A percentile compares a stretch with the other conserved stretches of the same genome.
phyloP scores from a whole-genome alignment of 2,888 invertebrate species.

The Acleris sparsana region DNA sequence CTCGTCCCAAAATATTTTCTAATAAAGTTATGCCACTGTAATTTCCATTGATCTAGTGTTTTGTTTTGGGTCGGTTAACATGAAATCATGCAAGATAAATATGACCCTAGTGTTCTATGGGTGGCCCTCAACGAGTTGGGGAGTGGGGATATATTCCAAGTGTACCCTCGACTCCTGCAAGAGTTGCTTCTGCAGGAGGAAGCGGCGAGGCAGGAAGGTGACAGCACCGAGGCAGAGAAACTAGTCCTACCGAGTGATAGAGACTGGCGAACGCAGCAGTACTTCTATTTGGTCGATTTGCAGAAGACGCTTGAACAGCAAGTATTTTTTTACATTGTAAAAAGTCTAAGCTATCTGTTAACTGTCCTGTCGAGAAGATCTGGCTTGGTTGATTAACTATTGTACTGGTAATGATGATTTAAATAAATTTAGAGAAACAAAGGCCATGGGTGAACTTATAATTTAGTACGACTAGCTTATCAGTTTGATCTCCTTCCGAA shows the following conservation, averaged over 20 bases:
- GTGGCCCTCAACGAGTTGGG: conserved; percentile 82
- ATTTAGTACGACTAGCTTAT: no score
- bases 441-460: no score
- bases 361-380: no score
- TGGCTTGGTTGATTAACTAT: no score
- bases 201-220: conserved; percentile 69
- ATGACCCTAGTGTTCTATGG: conserved; percentile 76
- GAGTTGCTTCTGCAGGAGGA: conserved; percentile 82
- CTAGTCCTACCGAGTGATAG: conserved; percentile 87
- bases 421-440: no score
- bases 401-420: no score
- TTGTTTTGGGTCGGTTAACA: conserved; percentile 18
- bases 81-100: conserved; percentile 59
- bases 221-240: conserved; percentile 77
- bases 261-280: conserved; percentile 87
- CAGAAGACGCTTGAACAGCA: conserved; percentile 79
- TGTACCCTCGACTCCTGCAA: conserved; percentile 86
- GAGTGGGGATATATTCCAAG: conserved; percentile 85
- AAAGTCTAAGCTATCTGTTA: no score
- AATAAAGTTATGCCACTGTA: no score
- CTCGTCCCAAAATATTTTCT: no score
- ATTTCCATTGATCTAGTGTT: no score
- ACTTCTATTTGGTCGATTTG: conserved; percentile 86
- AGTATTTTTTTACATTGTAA: conserved; percentile 37
- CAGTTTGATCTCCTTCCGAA: no score